Conservation (phyloP, 2,113 vertebrate species). For the Tretioscincus oriximinensis region DNA sequence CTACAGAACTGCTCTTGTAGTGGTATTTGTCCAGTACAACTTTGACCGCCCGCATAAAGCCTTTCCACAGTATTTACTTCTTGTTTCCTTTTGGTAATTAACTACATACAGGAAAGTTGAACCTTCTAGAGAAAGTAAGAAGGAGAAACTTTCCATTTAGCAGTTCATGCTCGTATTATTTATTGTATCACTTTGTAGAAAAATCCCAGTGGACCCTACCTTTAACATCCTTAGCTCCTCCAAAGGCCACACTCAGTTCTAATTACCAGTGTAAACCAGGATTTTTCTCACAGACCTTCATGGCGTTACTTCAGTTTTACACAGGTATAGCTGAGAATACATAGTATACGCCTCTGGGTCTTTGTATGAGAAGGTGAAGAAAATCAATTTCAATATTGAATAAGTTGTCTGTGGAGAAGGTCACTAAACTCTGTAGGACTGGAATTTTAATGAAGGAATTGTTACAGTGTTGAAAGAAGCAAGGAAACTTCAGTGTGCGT, state of each 20-base stretch:
- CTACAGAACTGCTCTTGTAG: background rate
- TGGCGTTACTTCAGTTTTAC: conserved; percentile 29
- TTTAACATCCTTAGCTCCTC: conserved; percentile 8
- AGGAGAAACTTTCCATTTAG: conserved; percentile 7
- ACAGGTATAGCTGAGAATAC: conserved; percentile 19
- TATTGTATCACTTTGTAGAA: conserved; percentile 35
- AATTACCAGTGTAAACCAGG: conserved; percentile 27
- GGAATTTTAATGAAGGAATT: conserved; percentile 32
- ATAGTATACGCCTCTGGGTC: conserved; percentile 13
- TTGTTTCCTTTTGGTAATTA: conserved; percentile 9
- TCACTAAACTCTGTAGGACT: conserved; percentile 31
- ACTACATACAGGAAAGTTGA: background rate
- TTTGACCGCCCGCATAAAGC: background rate
- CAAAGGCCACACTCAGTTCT: conserved; percentile 26
- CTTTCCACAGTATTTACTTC: background rate
- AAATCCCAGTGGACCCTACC: conserved; percentile 13
- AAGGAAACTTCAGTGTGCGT: conserved; percentile 18
- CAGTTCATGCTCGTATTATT: conserved; percentile 29
- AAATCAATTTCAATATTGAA: conserved; percentile 43
- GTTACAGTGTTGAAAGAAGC: conserved; percentile 1
- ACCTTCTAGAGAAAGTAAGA: background rate
- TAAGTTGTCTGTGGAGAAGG: conserved; percentile 32
- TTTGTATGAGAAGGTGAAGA: conserved; percentile 34
- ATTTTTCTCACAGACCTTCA: background rate
- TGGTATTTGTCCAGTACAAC: background rate